Conservation (phyloP, 2,113 vertebrate genomes). For the Salvelinus alpinus region DNA sequence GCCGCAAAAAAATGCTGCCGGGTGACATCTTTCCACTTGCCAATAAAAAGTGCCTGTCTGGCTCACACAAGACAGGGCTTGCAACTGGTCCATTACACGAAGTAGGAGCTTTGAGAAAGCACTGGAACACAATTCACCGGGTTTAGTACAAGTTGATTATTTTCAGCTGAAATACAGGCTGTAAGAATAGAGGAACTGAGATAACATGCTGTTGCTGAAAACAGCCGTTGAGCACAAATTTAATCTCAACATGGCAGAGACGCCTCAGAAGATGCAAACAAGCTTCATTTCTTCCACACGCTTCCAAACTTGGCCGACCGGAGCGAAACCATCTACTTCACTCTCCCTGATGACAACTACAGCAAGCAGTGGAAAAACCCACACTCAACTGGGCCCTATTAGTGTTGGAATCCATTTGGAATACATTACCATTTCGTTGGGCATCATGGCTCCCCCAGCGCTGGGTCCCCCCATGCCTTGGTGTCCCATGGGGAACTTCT, state of each 20-base stretch:
- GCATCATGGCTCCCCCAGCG: constrained; percentile 84
- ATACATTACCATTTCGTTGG: constrained; percentile 99
- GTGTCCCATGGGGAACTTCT: constrained; percentile 91
- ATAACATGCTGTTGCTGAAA: constrained; percentile 40
- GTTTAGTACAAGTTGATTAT: constrained; percentile 74
- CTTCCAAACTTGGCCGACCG: neutral
- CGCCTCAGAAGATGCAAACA: constrained; percentile 15
- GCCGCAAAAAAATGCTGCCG: neutral
- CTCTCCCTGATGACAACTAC: no score
- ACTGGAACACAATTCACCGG: constrained; percentile 14
- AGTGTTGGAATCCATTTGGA: constrained; percentile 49
- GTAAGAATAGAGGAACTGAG: constrained; percentile 33
- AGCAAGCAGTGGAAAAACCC: constrained; percentile 12
- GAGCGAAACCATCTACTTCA: constrained; percentile 20
- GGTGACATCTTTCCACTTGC: constrained; percentile 22
- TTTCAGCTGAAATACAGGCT: constrained; percentile 25
- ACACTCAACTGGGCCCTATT: constrained; percentile 12
- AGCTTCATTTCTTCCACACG: neutral
- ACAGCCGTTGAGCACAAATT: neutral
- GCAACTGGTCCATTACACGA: constrained; percentile 62
- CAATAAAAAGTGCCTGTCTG: constrained; percentile 67
- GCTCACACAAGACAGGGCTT: constrained; percentile 74
- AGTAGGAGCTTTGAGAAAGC: constrained; percentile 21
- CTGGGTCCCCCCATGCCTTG: constrained; percentile 85
- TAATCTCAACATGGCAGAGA: constrained; percentile 29